Percentiles rank a stretch among this genome's conserved stretches.
Evolutionary conservation across 2,113 vertebrate species (phyloP).

Genomic region (Terrapene triunguis): DNA sequence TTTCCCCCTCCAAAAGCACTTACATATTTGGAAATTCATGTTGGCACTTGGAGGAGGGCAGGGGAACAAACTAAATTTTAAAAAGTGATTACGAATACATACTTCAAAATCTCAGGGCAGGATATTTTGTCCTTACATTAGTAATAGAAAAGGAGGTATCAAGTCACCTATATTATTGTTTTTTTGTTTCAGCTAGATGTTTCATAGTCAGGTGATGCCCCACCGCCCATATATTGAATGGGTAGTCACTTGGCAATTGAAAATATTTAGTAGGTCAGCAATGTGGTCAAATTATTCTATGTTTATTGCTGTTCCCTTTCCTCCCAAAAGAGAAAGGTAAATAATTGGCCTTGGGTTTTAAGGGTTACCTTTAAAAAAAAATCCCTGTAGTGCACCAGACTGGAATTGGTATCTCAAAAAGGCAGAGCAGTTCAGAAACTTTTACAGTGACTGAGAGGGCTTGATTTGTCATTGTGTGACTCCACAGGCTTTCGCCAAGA

Average conservation of each 20-base stretch:
- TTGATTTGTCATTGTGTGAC: background rate
- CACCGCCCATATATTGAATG: background rate
- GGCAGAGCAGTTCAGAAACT: fast-evolving
- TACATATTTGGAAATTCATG: background rate
- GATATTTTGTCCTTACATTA: fast-evolving
- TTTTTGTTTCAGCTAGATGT: background rate
- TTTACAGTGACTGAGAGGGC: background rate
- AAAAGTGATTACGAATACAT: background rate
- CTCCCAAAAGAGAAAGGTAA: background rate
- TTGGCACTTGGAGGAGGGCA: background rate
- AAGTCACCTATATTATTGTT: background rate
- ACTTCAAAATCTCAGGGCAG: background rate
- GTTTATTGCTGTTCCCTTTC: background rate
- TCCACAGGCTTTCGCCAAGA: background rate
- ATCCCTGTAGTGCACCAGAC: background rate
- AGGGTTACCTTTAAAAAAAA: background rate
- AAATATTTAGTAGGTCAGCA: background rate
- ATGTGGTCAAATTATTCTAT: background rate
- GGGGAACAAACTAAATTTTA: background rate
- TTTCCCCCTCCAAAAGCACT: background rate
- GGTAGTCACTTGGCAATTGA: background rate
- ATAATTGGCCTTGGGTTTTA: background rate
- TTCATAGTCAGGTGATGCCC: fast-evolving
- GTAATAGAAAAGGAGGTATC: background rate
- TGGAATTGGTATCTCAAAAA: background rate